These are phyloP conservation scores for Pterophyllum scalare DNA, from an alignment of 2,113 vertebrate species.

Conservation along the genomic window DNA sequence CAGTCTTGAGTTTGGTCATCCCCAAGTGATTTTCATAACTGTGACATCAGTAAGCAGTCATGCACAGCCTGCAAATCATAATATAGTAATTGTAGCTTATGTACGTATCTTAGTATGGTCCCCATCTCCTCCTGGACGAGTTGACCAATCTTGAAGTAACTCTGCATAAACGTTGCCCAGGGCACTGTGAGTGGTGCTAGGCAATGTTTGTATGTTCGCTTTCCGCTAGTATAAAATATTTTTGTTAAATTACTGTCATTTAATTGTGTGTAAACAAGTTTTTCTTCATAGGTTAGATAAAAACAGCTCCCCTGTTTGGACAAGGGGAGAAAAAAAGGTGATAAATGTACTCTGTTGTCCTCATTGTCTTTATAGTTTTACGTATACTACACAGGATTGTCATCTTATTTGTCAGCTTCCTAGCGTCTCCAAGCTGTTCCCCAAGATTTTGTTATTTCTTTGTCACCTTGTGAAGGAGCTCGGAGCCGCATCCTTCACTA, in stretches of 20 bases:
- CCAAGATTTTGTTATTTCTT: not conserved
- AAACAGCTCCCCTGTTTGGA: not conserved
- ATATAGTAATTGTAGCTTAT: too few relatives aligned
- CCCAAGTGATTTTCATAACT: constrained; percentile 21
- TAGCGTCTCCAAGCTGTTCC: not conserved
- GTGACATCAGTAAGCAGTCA: not conserved
- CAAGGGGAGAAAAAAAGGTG: not conserved
- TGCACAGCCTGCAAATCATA: not conserved
- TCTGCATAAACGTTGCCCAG: too few relatives aligned
- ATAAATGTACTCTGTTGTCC: not conserved
- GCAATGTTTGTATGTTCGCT: too few relatives aligned
- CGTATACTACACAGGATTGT: too few relatives aligned
- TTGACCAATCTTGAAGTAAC: too few relatives aligned
- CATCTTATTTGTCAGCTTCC: too few relatives aligned
- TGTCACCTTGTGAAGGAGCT: too few relatives aligned
- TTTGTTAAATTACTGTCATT: not conserved
- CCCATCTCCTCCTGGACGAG: too few relatives aligned
- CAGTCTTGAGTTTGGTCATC: constrained; percentile 2
- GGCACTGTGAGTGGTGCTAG: too few relatives aligned
- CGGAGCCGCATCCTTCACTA: too few relatives aligned
- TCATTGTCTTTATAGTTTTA: not conserved
- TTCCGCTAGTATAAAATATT: not conserved
- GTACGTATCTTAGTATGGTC: too few relatives aligned
- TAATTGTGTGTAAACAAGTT: constrained; percentile 14
- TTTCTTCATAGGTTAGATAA: not conserved